Percentiles rank a stretch among this genome's conserved stretches.
phyloP scores from a whole-genome alignment of 53 echinoderm and acorn worm genomes.

The Mesocentrotus franciscanus region DNA sequence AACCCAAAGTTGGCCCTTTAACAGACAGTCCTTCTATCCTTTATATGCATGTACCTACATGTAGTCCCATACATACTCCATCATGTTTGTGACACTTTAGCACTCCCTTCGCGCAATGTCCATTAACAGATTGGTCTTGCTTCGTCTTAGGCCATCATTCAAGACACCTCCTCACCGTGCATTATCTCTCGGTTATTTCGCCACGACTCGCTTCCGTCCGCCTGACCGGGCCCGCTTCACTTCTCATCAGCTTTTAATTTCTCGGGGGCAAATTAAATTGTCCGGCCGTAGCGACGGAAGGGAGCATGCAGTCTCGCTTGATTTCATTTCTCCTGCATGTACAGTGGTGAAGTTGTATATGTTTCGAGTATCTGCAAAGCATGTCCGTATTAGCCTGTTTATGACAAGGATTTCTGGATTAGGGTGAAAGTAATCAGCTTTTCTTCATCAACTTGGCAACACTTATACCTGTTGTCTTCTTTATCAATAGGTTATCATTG shows the following conservation, averaged over 20 bases:
- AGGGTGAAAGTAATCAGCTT: conserved; percentile 7
- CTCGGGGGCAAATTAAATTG: conserved; percentile 57
- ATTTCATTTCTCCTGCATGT: neutral
- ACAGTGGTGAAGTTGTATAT: neutral
- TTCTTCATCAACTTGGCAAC: neutral
- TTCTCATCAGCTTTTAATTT: conserved; percentile 47
- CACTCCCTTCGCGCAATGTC: neutral
- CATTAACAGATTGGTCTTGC: neutral
- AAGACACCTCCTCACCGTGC: neutral
- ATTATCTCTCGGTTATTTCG: conserved; percentile 27
- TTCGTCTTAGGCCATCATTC: conserved; percentile 14
- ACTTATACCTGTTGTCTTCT: no score
- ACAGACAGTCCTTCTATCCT: neutral
- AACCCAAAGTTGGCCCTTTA: neutral
- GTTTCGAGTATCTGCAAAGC: conserved; percentile 22
- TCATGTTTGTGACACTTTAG: neutral
- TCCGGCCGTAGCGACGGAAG: neutral
- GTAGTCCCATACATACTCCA: neutral
- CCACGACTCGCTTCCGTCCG: conserved; percentile 33
- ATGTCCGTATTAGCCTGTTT: neutral
- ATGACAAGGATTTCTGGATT: neutral
- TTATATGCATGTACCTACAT: neutral
- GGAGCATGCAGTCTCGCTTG: conserved; percentile 15
- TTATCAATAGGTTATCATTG: no score
- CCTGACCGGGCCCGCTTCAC: neutral